phyloP scores from a whole-genome alignment of 1,140 invertebrate genomes.

The Phthorimaea operculella region DNA sequence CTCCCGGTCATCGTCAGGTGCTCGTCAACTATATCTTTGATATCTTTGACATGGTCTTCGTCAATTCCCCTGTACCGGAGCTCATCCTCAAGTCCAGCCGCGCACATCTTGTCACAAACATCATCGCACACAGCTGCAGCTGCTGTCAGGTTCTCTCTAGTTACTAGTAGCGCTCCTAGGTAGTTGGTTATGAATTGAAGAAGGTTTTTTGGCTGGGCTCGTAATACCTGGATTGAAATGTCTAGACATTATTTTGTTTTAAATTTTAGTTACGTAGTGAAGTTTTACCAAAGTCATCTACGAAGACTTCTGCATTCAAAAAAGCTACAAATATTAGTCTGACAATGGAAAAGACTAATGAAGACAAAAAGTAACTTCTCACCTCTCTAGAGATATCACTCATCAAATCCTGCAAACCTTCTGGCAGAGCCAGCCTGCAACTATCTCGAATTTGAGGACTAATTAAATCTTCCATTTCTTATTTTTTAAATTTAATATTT shows the following conservation, averaged over 20 bases:
- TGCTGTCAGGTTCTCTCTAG: slow-evolving; percentile 64
- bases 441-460: slow-evolving; percentile 29
- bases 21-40: slow-evolving; percentile 24
- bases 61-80: slow-evolving; percentile 24
- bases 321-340: too few species aligned
- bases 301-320: too few species aligned
- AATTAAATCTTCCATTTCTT: slow-evolving; percentile 32
- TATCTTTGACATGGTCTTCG: slow-evolving; percentile 22
- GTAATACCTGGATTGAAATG: slow-evolving; percentile 53
- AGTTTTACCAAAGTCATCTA: too few species aligned
- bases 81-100: slow-evolving; percentile 29
- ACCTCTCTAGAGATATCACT: slow-evolving; percentile 77
- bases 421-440: slow-evolving; percentile 57
- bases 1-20: slow-evolving; percentile 23
- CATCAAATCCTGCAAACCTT: slow-evolving; percentile 74
- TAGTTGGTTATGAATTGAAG: slow-evolving; percentile 76
- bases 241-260: neutral
- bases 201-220: slow-evolving; percentile 68
- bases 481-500: slow-evolving; percentile 2
- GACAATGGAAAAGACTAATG: too few species aligned
- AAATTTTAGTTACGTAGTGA: too few species aligned
- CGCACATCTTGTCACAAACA: slow-evolving; percentile 20
- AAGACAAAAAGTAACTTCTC: neutral
- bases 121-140: slow-evolving; percentile 30
- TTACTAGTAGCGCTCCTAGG: slow-evolving; percentile 71